Base-by-base conservation (phyloP, 1,140 invertebrate genomes). In the Nebria ingens region DNA sequence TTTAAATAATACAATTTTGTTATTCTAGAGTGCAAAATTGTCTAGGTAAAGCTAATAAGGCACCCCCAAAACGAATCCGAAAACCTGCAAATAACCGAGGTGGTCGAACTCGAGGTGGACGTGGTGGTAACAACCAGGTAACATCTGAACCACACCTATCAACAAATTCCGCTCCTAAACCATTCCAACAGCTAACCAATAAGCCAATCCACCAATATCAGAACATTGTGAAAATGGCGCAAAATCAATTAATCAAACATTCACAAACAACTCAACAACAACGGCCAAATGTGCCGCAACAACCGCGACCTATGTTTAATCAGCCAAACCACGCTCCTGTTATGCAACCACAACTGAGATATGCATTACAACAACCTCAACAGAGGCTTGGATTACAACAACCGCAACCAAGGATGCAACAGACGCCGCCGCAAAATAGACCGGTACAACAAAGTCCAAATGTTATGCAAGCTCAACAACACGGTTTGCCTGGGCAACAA, bases 401-500 rank as follows among this genome's bases (percentile, higher is more conserved):
- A 21, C 25, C 13, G 21, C 23, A 29, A 19, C 34, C 9, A 29
- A 53, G 13, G 1, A 2, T n/a, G 22, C 34, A 42, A 45, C 34
- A 54, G 19, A 40, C n/a, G 11, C 38, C 29, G 4, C 25, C 6
- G 19, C 53, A 54, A 42, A 6, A 54, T 13, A 13, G 13, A 29
- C 19, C 21, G 1, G 22, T 51, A 15, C 53, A 51, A 49, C 23
- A 53, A 38, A 22, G n/a, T n/a, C n/a, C n/a, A n/a, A n/a, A n/a
- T n/a, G n/a, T n/a, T n/a, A n/a, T 19, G n/a, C 25, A 56, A 21
- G 20, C 29, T 11, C 52, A 42, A 2, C 54, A 57, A 34, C 58
- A 59, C 19, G 45, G 54, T 6, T 4, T 52, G 50, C 42, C 65
- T 22, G 60, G 66, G n/a, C 65, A 67, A 21, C 62, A 64, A 20